Evolutionary conservation across 2,888 invertebrate genomes (phyloP).

Genomic region (Tricholauxania praeusta): DNA sequence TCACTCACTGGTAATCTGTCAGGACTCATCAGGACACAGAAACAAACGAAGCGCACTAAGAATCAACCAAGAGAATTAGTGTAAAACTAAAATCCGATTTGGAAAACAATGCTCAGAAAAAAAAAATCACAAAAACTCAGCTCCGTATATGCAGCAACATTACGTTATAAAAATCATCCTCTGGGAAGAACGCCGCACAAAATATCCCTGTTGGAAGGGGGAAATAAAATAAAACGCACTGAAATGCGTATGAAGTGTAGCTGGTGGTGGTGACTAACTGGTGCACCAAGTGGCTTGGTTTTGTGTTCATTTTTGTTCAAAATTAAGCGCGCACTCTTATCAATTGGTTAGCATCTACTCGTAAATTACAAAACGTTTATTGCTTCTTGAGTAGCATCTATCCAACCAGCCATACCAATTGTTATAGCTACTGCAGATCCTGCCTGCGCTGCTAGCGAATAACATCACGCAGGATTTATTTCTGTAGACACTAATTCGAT

Average conservation of each 20-base stretch:
- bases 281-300: constrained; percentile 50
- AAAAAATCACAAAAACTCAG: constrained; percentile 8
- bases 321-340: constrained; percentile 48
- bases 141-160: constrained; percentile 28
- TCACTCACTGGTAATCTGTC: constrained; percentile 54
- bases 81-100: constrained; percentile 67
- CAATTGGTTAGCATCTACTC: constrained; percentile 53
- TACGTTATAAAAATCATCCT: constrained; percentile 40
- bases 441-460: constrained; percentile 24
- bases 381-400: constrained; percentile 19
- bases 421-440: too few species aligned
- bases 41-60: constrained; percentile 63
- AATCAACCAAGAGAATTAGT: constrained; percentile 63
- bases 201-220: background rate
- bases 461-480: constrained; percentile 56
- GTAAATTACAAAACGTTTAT: constrained; percentile 37
- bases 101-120: constrained; percentile 59
- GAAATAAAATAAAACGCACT: background rate
- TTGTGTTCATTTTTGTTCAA: constrained; percentile 34
- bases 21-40: constrained; percentile 60
- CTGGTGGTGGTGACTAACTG: constrained; percentile 55
- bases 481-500: constrained; percentile 55
- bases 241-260: constrained; percentile 21
- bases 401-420: too few species aligned
- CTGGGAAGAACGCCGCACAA: constrained; percentile 49